phyloP scores from a whole-genome alignment of 2,113 vertebrate genomes.

The Oceanites oceanicus region DNA sequence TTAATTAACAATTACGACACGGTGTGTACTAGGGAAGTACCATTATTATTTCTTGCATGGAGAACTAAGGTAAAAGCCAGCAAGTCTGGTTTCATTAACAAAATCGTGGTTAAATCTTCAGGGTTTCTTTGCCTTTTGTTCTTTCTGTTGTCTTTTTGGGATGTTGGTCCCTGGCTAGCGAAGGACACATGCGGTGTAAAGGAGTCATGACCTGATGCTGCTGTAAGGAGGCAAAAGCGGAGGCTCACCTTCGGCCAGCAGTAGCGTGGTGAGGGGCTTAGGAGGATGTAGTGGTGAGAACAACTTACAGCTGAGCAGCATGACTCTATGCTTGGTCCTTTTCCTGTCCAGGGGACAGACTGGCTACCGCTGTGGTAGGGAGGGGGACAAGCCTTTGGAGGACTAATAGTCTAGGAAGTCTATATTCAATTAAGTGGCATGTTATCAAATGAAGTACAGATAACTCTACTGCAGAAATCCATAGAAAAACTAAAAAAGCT shows the following conservation, averaged over 20 bases:
- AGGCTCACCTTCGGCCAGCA: neutral
- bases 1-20: neutral
- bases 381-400: neutral
- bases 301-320: neutral
- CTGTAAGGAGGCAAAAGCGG: neutral
- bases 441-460: neutral
- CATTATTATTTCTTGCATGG: neutral
- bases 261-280: neutral
- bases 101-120: neutral
- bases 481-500: neutral
- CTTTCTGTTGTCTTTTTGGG: neutral
- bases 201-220: neutral
- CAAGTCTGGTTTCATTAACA: neutral
- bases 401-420: neutral
- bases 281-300: neutral
- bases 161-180: neutral
- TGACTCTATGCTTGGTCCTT: neutral
- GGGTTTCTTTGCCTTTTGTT: neutral
- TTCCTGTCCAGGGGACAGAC: neutral
- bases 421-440: neutral
- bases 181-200: fast-evolving
- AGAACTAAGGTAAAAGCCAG: neutral
- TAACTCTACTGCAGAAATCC: neutral
- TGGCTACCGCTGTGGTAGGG: neutral
- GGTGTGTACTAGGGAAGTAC: neutral